Base-by-base conservation (phyloP, 2,888 invertebrate genomes). In the Ethmia dodecea region DNA sequence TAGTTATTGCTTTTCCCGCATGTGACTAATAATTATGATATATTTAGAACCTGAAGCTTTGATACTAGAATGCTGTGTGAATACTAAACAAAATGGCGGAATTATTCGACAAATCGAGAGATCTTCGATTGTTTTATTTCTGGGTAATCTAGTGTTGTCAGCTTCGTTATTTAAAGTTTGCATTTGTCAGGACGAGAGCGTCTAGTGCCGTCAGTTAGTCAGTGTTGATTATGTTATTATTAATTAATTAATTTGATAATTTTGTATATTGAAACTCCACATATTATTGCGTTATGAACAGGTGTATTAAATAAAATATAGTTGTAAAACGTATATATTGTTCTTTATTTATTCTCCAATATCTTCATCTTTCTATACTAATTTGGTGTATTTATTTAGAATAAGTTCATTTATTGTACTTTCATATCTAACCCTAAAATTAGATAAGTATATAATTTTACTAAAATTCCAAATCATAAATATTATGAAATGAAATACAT, bases 291-390 rank as follows among this genome's bases (percentile, higher is more conserved):
- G 78, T 81, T 79, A 76, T 60, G 66, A 80, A 74, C 64, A 77
- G 70, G 73, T 78, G 74, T 78, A 80, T 76, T 76, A 58, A 76
- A 66, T 71, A 65, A 77, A 77, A 76, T 72, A 77, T 81, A 80
- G 75, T 65, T 75, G 60, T 76, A 73, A 76, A 74, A 68, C 49
- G 48, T 50, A 40, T 28, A 4, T 28, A n/a, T n/a, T n/a, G n/a
- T n/a, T n/a, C n/a, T n/a, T n/a, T n/a, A n/a, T n/a, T n/a, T n/a
- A n/a, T n/a, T n/a, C n/a, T n/a, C n/a, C n/a, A n/a, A n/a, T n/a
- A n/a, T n/a, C n/a, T n/a, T n/a, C n/a, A n/a, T n/a, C n/a, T n/a
- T n/a, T n/a, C n/a, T n/a, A n/a, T n/a, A n/a, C n/a, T n/a, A n/a
- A n/a, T n/a, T n/a, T n/a, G n/a, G n/a, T n/a, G n/a, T n/a, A n/a